A percentile compares a stretch with the other conserved stretches of the same genome.
phyloP scores from a whole-genome alignment of 2,888 invertebrate genomes.

The Brachycybe producta region DNA sequence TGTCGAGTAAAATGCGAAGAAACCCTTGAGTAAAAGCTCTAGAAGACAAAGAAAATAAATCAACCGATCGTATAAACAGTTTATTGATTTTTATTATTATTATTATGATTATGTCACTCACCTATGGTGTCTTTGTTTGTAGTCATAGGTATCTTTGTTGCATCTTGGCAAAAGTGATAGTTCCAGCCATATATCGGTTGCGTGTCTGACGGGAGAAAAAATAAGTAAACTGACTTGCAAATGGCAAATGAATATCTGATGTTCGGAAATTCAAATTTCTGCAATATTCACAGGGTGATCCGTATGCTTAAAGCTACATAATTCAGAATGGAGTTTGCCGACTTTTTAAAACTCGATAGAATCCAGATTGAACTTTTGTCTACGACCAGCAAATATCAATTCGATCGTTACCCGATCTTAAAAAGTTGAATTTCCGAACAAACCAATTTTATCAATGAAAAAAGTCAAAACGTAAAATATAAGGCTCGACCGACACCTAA shows the following conservation, averaged over 20 bases:
- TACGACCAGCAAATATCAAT: too few species aligned
- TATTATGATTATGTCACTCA: not conserved
- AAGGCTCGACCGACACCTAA: too few species aligned
- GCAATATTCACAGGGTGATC: too few species aligned
- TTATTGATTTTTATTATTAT: not conserved
- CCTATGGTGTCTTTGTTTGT: slow-evolving; percentile 1
- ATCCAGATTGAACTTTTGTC: too few species aligned
- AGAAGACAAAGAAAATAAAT: not conserved
- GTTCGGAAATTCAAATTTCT: too few species aligned
- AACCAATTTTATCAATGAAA: not conserved
- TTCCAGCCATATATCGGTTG: slow-evolving; percentile 11
- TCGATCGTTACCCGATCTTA: too few species aligned
- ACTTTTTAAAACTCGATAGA: too few species aligned
- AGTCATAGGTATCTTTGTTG: slow-evolving; percentile 6
- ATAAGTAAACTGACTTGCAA: too few species aligned
- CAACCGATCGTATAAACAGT: not conserved
- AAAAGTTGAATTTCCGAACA: not conserved
- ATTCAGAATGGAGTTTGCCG: too few species aligned
- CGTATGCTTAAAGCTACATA: too few species aligned
- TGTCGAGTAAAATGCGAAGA: slow-evolving; percentile 7
- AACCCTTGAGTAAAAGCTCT: slow-evolving; percentile 9
- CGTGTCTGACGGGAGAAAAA: too few species aligned
- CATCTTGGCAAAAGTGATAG: slow-evolving; percentile 10
- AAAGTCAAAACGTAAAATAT: not conserved
- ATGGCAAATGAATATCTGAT: too few species aligned